Conservation (phyloP, 2,888 invertebrate genomes). For the Diarsia mendica region DNA sequence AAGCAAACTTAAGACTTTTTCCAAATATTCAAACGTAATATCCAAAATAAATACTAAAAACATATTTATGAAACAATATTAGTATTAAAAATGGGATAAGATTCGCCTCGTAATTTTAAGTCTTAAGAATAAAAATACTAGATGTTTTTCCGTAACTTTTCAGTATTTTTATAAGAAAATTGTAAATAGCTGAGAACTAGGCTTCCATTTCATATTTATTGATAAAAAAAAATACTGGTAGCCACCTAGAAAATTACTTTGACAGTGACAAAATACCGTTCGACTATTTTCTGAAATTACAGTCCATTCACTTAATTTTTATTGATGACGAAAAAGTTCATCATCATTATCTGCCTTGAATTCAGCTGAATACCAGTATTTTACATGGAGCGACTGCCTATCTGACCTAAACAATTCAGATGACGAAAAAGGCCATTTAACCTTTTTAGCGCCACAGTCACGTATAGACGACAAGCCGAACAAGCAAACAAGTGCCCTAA, state of each 20-base stretch:
- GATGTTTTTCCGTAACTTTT: constrained; percentile 39
- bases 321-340: not conserved
- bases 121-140: constrained; percentile 37
- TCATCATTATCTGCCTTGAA: no score
- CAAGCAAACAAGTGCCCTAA: no score
- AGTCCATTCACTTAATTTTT: not conserved
- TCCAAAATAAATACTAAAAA: constrained; percentile 23
- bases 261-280: no score
- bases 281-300: not conserved
- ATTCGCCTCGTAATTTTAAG: constrained; percentile 51
- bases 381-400: no score
- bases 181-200: constrained; percentile 46
- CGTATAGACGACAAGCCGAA: no score
- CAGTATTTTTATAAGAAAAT: constrained; percentile 49
- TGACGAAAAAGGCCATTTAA: not conserved
- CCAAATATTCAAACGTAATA: constrained; percentile 39
- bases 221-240: not conserved
- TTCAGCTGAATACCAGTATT: no score
- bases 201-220: constrained; percentile 14
- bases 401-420: no score
- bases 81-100: constrained; percentile 32
- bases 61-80: constrained; percentile 43
- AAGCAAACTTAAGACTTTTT: constrained; percentile 37
- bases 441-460: no score
- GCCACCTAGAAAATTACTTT: no score